These are phyloP conservation scores for Tolypeutes matacus DNA, from an alignment of 2,797 vertebrate genomes.

Conservation along the genomic window DNA sequence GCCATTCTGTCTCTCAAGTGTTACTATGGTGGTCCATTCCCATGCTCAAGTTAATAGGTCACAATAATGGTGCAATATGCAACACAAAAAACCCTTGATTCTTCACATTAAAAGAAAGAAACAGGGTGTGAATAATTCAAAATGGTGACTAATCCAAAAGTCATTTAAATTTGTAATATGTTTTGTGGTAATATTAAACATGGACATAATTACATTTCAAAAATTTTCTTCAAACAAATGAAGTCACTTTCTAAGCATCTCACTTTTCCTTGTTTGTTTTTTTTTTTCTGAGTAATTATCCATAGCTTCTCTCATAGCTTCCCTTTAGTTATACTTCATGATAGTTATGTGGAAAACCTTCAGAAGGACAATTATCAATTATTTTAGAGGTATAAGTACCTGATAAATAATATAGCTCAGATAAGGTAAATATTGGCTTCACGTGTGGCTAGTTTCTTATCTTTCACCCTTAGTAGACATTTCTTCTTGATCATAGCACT, in stretches of 20 bases:
- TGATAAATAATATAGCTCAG: background rate
- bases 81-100: constrained; percentile 55
- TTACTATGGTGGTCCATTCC: background rate
- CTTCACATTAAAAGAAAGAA: constrained; percentile 67
- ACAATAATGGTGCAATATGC: background rate
- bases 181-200: constrained; percentile 69
- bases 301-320: background rate
- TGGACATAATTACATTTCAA: constrained; percentile 69
- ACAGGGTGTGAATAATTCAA: constrained; percentile 58
- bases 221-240: constrained; percentile 74
- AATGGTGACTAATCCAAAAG: constrained; percentile 73
- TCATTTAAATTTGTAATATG: constrained; percentile 58
- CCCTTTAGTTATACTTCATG: background rate
- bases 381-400: constrained; percentile 6
- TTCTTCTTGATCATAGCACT: background rate
- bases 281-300: constrained; percentile 62
- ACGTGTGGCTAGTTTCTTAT: constrained; percentile 3
- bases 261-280: constrained; percentile 39
- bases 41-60: background rate
- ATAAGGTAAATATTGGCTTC: constrained; percentile 36
- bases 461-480: background rate
- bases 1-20: background rate
- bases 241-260: constrained; percentile 63
- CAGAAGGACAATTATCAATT: constrained; percentile 8
- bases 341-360: constrained; percentile 7